phyloP scores from a whole-genome alignment of 2,113 vertebrate genomes.

The Campylomormyrus tamandua region DNA sequence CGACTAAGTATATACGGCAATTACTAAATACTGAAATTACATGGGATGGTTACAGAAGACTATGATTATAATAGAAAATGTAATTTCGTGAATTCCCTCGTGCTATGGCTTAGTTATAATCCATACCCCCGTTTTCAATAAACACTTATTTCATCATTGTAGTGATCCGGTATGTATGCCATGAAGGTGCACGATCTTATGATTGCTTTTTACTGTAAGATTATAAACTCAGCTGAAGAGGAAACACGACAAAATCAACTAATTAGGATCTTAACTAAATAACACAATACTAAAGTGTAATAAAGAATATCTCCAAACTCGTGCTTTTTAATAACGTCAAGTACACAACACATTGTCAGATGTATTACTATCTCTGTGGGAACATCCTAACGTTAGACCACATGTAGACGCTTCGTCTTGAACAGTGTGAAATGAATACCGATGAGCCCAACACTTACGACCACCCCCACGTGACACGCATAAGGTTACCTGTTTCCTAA shows the following conservation, averaged over 20 bases:
- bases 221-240: background rate
- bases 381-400: background rate
- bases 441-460: background rate
- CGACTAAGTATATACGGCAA: background rate
- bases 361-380: background rate
- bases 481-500: background rate
- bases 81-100: background rate
- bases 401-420: background rate
- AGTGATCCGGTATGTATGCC: background rate
- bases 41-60: background rate
- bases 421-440: background rate
- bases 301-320: background rate
- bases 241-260: background rate
- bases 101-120: background rate
- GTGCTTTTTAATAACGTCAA: background rate
- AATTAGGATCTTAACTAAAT: background rate
- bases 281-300: background rate
- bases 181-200: background rate
- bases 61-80: background rate
- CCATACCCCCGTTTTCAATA: background rate
- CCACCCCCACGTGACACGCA: background rate
- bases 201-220: background rate
- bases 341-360: background rate
- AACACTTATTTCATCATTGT: background rate
- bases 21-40: background rate